phyloP scores from a whole-genome alignment of 2,113 vertebrate species.

The Percopsis transmontana region DNA sequence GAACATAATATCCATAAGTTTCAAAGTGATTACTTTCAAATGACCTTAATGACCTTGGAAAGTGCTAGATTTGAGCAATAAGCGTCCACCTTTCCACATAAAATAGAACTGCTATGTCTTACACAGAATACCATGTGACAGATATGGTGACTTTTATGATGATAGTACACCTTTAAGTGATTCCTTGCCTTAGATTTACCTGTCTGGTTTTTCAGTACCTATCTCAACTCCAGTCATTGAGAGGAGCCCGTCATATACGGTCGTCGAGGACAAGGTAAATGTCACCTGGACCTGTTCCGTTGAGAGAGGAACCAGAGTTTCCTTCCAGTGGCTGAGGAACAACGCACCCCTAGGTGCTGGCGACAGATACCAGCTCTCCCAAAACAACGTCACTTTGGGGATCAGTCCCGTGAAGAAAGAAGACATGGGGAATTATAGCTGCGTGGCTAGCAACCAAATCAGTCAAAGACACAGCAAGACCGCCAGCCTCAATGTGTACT shows the following conservation, averaged over 20 bases:
- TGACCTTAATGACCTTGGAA: too few relatives aligned
- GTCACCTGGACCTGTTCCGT: slow-evolving; percentile 76
- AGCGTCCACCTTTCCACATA: too few relatives aligned
- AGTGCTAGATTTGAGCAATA: too few relatives aligned
- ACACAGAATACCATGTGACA: too few relatives aligned
- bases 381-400: slow-evolving; percentile 56
- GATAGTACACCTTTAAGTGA: too few relatives aligned
- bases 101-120: too few relatives aligned
- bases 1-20: too few relatives aligned
- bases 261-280: slow-evolving; percentile 77
- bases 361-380: slow-evolving; percentile 64
- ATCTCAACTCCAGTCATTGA: slow-evolving; percentile 69
- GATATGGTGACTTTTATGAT: too few relatives aligned
- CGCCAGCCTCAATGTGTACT: slow-evolving; percentile 73
- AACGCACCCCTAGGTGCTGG: slow-evolving; percentile 31
- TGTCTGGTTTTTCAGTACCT: slow-evolving; percentile 56
- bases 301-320: slow-evolving; percentile 70
- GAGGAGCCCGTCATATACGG: slow-evolving; percentile 59
- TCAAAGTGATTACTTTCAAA: too few relatives aligned
- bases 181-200: neutral
- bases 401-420: slow-evolving; percentile 77
- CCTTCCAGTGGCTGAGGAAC: slow-evolving; percentile 73
- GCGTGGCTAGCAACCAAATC: slow-evolving; percentile 71
- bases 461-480: slow-evolving; percentile 55
- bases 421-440: slow-evolving; percentile 76